Percentiles rank a stretch among this genome's conserved stretches.
Evolutionary conservation across 2,797 vertebrate species (phyloP).

Genomic region (Acanthornis magna): DNA sequence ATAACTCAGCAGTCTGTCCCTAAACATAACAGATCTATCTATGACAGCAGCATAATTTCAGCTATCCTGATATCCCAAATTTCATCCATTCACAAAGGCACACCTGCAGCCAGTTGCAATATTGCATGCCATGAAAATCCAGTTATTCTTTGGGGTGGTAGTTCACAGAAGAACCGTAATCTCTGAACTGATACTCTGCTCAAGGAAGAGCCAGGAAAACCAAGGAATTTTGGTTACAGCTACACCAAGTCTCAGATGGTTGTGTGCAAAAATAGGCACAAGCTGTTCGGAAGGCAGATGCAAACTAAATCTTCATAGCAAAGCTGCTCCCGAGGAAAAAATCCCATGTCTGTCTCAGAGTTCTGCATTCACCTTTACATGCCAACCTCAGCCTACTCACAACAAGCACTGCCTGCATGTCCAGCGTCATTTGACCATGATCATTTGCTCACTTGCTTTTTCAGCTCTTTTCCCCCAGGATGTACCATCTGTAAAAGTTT

Average conservation of each 20-base stretch:
- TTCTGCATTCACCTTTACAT: neutral
- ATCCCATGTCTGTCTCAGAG: neutral
- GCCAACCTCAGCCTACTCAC: neutral
- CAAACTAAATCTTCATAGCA: neutral
- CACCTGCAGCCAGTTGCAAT: neutral
- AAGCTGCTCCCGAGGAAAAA: neutral
- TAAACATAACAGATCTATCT: neutral
- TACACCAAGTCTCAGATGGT: neutral
- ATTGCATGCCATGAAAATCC: neutral
- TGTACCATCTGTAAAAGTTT: neutral
- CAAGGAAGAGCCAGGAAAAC: neutral
- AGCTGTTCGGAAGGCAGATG: neutral
- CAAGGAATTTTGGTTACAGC: neutral
- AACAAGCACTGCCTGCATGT: neutral
- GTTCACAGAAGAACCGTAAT: neutral
- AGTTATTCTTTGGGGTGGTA: neutral
- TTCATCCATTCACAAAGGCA: neutral
- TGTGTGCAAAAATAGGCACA: conserved; percentile 26
- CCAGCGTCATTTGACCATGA: neutral
- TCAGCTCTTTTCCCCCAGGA: neutral
- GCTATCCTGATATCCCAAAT: neutral
- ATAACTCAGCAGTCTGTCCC: neutral
- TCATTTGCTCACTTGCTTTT: neutral
- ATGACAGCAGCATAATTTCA: neutral
- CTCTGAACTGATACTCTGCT: neutral